Evolutionary conservation across 2,113 vertebrate genomes (phyloP).

Genomic region (Xenotilapia caudafasciata): DNA sequence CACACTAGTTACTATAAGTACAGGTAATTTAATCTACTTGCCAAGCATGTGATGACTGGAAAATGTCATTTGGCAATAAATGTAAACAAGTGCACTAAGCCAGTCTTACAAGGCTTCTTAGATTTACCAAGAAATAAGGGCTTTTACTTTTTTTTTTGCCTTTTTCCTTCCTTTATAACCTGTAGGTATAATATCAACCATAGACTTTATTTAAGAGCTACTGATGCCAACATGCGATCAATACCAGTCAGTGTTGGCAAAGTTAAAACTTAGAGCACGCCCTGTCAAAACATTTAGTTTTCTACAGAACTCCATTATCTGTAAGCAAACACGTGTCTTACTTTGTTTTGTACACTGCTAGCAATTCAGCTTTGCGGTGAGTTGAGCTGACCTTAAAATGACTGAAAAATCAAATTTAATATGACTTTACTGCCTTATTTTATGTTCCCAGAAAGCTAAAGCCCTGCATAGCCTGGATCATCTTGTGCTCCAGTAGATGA

Average conservation of each 20-base stretch:
- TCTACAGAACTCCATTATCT: not conserved
- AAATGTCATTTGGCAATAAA: not conserved
- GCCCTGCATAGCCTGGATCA: not conserved
- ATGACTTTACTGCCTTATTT: not conserved
- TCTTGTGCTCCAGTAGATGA: not conserved
- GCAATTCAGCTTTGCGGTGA: not conserved
- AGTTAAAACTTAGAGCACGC: not conserved
- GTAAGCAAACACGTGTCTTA: not conserved
- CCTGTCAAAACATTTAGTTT: not conserved
- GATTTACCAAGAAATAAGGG: not conserved
- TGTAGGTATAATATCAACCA: not conserved
- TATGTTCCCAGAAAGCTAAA: not conserved
- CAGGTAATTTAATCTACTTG: not conserved
- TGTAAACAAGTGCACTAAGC: not conserved
- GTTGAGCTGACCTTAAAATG: not conserved
- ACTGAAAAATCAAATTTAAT: not conserved
- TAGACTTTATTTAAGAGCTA: not conserved
- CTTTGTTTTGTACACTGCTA: not conserved
- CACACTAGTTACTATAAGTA: not conserved
- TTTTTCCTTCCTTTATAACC: not conserved
- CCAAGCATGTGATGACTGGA: not conserved
- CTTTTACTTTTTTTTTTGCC: rapidly evolving
- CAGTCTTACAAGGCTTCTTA: not conserved
- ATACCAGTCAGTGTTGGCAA: not conserved
- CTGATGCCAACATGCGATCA: not conserved